Percentiles rank a stretch among this genome's conserved stretches.
Evolutionary conservation across 2,113 vertebrate genomes (phyloP).

Genomic region (Oryzias woworae): DNA sequence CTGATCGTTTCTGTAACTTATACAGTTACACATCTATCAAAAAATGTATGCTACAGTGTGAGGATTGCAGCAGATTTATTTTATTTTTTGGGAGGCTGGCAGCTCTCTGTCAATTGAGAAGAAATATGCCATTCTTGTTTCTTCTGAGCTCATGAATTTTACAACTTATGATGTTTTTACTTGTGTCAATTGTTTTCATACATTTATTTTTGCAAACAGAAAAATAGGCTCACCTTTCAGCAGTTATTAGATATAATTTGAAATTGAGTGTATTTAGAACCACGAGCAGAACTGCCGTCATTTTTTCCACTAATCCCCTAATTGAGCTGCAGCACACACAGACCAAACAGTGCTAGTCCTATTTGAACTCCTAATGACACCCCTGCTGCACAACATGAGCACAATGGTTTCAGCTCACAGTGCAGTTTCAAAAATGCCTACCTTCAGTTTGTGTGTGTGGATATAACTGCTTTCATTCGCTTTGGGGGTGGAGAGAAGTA

Average conservation of each 20-base stretch:
- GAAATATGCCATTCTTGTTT: too few species aligned
- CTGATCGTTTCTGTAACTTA: too few species aligned
- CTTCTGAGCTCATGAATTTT: too few species aligned
- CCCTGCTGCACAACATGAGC: constrained; percentile 18
- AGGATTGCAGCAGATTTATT: too few species aligned
- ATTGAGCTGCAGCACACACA: constrained; percentile 46
- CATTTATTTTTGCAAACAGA: too few species aligned
- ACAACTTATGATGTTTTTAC: too few species aligned
- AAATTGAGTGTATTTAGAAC: constrained; percentile 35
- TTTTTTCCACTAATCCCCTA: constrained; percentile 32
- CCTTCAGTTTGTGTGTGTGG: constrained; percentile 36
- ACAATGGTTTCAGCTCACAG: constrained; percentile 14
- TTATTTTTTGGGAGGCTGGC: too few species aligned
- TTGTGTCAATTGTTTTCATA: too few species aligned
- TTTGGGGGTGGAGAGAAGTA: constrained; percentile 8
- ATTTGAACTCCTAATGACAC: constrained; percentile 31
- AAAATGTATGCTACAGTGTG: too few species aligned
- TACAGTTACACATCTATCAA: too few species aligned
- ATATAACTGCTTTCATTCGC: constrained; percentile 36
- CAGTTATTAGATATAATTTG: not conserved
- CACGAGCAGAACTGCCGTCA: constrained; percentile 38
- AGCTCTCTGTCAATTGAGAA: too few species aligned
- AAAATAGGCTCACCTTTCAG: too few species aligned
- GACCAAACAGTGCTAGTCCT: constrained; percentile 13
- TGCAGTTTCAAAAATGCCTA: constrained; percentile 19